Percentiles rank a stretch among this genome's conserved stretches.
Evolutionary conservation across 2,888 invertebrate genomes (phyloP).

Genomic region (Eutolmus rufibarbis): DNA sequence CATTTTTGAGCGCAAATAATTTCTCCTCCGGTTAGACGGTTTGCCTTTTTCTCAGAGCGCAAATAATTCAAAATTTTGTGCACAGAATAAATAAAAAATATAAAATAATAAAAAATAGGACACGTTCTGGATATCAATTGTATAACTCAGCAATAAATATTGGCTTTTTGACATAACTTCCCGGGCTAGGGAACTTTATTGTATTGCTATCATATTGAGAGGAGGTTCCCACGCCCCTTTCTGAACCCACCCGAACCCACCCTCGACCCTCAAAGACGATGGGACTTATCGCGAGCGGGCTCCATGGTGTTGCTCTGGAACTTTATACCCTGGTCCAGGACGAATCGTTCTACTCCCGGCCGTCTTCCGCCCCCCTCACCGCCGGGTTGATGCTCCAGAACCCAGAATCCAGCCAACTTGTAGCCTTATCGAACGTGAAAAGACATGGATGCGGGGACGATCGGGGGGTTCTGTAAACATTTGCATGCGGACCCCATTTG

Average conservation of each 20-base stretch:
- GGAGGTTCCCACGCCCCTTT: not conserved
- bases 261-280: not conserved
- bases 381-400: not conserved
- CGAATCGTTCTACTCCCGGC: not conserved
- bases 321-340: not conserved
- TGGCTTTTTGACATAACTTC: conserved; percentile 5
- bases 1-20: not conserved
- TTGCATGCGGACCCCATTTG: conserved; percentile 29
- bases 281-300: not conserved
- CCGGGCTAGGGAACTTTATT: not conserved
- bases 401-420: not conserved
- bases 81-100: not conserved
- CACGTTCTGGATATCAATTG: conserved; percentile 27
- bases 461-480: conserved; percentile 1
- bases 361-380: not conserved
- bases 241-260: not conserved
- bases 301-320: not conserved
- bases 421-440: conserved; percentile 27
- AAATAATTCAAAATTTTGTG: conserved; percentile 18
- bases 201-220: conserved; percentile 29
- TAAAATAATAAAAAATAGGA: not conserved
- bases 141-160: conserved; percentile 33
- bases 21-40: not conserved
- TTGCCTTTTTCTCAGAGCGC: not conserved
- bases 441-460: not conserved